Evolutionary conservation across 2,888 invertebrate genomes (phyloP).

Genomic region (Oscheius sp.): DNA sequence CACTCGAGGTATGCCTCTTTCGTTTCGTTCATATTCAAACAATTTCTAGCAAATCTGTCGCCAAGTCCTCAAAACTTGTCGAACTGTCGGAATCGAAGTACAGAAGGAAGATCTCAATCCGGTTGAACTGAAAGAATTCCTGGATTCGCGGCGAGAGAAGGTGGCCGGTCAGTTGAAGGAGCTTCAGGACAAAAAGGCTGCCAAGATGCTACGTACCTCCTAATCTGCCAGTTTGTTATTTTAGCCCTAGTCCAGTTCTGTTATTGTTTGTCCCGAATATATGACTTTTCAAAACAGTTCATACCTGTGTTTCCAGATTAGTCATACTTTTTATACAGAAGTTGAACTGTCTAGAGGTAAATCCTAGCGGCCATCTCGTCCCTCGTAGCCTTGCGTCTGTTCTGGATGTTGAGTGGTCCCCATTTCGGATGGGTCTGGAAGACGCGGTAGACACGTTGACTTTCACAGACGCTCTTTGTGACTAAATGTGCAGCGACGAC

Average conservation of each 20-base stretch:
- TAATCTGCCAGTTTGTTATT: conserved; percentile 34
- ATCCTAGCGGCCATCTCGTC: conserved; percentile 36
- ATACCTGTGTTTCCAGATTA: neutral
- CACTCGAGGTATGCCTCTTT: conserved; percentile 54
- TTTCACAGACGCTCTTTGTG: neutral
- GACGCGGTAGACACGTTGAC: conserved; percentile 5
- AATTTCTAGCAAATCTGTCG: conserved; percentile 55
- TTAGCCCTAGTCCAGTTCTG: neutral
- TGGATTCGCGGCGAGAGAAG: conserved; percentile 58
- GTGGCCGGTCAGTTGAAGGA: conserved; percentile 67
- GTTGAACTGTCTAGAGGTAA: neutral
- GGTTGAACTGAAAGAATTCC: conserved; percentile 56
- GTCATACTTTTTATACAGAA: no score
- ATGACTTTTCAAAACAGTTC: neutral
- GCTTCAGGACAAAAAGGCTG: conserved; percentile 69
- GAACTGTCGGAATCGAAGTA: conserved; percentile 67
- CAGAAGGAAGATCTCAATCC: conserved; percentile 67
- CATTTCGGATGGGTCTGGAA: conserved; percentile 34
- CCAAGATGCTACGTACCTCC: conserved; percentile 69
- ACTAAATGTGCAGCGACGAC: neutral
- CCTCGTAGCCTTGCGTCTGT: conserved; percentile 10
- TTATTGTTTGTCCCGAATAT: conserved; percentile 15
- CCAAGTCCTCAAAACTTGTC: conserved; percentile 58
- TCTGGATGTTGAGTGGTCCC: conserved; percentile 36
- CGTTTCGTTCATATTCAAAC: neutral